These are phyloP conservation scores for Ryuthela nishihirai DNA, from an alignment of 2,888 invertebrate genomes.

Conservation along the genomic window DNA sequence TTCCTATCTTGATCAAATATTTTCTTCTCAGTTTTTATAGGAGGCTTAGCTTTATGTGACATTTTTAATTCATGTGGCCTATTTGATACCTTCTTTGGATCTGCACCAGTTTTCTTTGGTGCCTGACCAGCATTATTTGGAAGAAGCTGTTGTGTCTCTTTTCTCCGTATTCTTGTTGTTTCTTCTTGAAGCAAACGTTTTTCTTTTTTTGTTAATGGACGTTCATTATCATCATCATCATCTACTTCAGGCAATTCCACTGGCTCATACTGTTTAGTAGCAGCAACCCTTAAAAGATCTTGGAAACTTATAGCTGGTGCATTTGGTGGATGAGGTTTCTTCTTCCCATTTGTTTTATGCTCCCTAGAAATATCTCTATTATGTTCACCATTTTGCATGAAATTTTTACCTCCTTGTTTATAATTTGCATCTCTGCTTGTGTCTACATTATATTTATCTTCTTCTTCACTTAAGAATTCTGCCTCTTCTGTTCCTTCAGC, in stretches of 20 bases:
- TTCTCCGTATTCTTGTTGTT: conserved; percentile 4
- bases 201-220: conserved; percentile 36
- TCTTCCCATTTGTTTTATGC: not conserved
- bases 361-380: not conserved
- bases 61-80: too few relatives aligned
- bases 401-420: not conserved
- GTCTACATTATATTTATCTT: not conserved
- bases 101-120: too few relatives aligned
- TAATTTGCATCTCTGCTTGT: not conserved
- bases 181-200: conserved; percentile 29
- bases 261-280: conserved; percentile 74
- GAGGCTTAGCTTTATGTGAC: too few relatives aligned
- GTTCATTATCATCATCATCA: conserved; percentile 30
- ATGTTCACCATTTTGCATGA: not conserved
- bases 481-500: not conserved
- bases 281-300: conserved; percentile 73
- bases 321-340: conserved; percentile 4
- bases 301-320: conserved; percentile 76
- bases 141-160: too few relatives aligned
- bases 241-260: conserved; percentile 48
- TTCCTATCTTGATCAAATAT: too few relatives aligned
- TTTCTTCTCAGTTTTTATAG: too few relatives aligned
- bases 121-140: too few relatives aligned
- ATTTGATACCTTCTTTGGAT: too few relatives aligned
- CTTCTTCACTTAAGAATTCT: not conserved